A percentile compares a stretch with the other conserved stretches of the same genome.
Evolutionary conservation across 2,797 vertebrate genomes (phyloP).

Genomic region (Oreochromis grahami): DNA sequence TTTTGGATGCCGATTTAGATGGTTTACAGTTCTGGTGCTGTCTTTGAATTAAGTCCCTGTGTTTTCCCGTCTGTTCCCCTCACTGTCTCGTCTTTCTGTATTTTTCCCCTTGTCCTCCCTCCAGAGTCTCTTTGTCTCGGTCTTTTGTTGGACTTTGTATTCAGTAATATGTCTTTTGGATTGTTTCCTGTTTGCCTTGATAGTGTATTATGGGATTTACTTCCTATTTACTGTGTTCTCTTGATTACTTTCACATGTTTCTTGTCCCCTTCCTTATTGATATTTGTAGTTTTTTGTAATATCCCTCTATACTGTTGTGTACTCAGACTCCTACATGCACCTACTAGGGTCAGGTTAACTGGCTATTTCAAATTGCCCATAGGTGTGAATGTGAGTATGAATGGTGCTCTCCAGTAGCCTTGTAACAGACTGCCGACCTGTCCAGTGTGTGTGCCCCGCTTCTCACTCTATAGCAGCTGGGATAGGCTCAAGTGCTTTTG

Average conservation of each 20-base stretch:
- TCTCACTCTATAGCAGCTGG: background rate
- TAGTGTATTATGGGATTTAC: background rate
- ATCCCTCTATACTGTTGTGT: background rate
- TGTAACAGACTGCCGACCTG: rapidly evolving
- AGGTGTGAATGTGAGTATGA: background rate
- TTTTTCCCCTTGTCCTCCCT: background rate
- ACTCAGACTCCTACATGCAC: background rate
- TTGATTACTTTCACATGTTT: background rate
- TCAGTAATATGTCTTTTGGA: too few relatives aligned
- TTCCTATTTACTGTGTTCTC: background rate
- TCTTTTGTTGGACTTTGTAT: background rate
- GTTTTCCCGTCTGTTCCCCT: background rate
- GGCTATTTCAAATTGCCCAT: background rate
- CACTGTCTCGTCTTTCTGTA: background rate
- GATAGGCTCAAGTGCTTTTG: background rate
- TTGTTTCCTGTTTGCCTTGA: too few relatives aligned
- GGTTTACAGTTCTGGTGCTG: background rate
- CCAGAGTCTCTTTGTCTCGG: rapidly evolving
- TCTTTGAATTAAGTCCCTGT: background rate
- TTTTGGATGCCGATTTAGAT: background rate
- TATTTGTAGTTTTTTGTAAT: background rate
- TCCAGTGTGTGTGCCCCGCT: rapidly evolving
- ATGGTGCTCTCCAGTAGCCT: background rate
- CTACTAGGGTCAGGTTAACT: background rate
- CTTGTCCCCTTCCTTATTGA: background rate